Conservation (phyloP, 2,888 invertebrate genomes). For the Agriopis aurantiaria region DNA sequence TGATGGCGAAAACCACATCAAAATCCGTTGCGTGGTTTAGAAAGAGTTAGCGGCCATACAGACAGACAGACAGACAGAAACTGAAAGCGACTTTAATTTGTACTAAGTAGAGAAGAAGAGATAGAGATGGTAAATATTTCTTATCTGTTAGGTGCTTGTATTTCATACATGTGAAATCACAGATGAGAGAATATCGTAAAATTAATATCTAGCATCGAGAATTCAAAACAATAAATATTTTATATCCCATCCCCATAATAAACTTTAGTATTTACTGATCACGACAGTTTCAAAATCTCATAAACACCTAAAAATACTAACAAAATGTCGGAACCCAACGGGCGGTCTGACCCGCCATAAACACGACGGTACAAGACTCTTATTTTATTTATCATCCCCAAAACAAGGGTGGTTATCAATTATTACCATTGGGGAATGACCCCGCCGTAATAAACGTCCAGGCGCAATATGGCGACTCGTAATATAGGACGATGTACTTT, state of each 20-base stretch:
- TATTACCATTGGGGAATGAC: conserved; percentile 35
- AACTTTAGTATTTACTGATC: conserved; percentile 4
- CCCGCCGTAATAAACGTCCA: conserved; percentile 33
- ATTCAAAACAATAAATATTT: too few relatives aligned
- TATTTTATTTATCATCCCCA: conserved; percentile 34
- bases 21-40: too few relatives aligned
- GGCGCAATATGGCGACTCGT: conserved; percentile 27
- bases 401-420: conserved; percentile 37
- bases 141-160: too few relatives aligned
- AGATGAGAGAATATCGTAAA: too few relatives aligned
- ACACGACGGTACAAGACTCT: conserved; percentile 21
- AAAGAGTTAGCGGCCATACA: too few relatives aligned
- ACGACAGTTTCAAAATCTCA: not conserved
- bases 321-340: not conserved
- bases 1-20: too few relatives aligned
- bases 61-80: too few relatives aligned
- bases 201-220: too few relatives aligned
- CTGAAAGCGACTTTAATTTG: too few relatives aligned
- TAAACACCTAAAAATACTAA: conserved; percentile 3
- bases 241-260: not conserved
- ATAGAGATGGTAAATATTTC: too few relatives aligned
- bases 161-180: too few relatives aligned
- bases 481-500: conserved; percentile 16
- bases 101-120: too few relatives aligned
- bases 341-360: conserved; percentile 7